These are phyloP conservation scores for Ornithorhynchus anatinus DNA, from an alignment of 2,113 vertebrate species.

Conservation along the genomic window DNA sequence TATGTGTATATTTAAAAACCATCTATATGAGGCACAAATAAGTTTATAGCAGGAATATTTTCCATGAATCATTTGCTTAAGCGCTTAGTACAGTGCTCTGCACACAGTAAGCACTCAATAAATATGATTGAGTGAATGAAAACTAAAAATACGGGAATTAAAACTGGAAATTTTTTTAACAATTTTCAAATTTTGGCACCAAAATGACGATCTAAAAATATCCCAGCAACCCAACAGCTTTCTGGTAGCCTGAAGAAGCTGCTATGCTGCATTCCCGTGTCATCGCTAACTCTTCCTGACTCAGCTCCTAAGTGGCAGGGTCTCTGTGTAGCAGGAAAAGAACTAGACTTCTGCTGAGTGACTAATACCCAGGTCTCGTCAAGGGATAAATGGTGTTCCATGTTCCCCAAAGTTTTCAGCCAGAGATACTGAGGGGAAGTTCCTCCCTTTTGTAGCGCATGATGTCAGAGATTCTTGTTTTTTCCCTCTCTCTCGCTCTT, in stretches of 20 bases:
- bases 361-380: rapidly evolving
- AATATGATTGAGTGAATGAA: too few species aligned
- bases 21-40: background rate
- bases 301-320: too few species aligned
- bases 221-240: background rate
- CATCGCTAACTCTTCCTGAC: too few species aligned
- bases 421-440: background rate
- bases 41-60: constrained; percentile 45
- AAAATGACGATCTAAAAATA: background rate
- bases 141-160: constrained; percentile 38
- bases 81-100: too few species aligned
- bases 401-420: background rate
- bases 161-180: constrained; percentile 21
- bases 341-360: background rate
- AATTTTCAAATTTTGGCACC: background rate
- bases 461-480: background rate
- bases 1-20: constrained; percentile 38
- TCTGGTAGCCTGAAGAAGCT: background rate
- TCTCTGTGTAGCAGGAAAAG: background rate
- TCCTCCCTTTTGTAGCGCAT: background rate
- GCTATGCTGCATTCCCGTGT: too few species aligned
- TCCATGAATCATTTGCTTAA: constrained; percentile 50
- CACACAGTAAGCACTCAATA: too few species aligned
- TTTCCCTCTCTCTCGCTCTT: background rate
- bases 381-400: rapidly evolving